Conservation (phyloP, 2,113 vertebrate species). For the Cavia porcellus region DNA sequence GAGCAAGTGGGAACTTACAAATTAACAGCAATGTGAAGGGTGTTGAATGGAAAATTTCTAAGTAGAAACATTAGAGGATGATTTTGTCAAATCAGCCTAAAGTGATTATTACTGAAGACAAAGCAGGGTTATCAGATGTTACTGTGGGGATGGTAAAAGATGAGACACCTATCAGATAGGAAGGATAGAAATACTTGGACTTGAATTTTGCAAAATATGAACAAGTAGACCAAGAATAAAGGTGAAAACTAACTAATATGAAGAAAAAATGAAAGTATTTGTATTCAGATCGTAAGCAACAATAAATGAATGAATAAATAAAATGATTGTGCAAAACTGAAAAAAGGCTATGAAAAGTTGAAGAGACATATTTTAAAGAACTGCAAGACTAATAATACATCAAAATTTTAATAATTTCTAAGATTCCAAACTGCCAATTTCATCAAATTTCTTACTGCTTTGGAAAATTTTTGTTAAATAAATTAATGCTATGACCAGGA, state of each 20-base stretch:
- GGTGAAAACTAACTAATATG: not conserved
- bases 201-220: not conserved
- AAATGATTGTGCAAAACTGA: not conserved
- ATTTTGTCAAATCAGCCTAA: not conserved
- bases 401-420: not conserved
- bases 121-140: not conserved
- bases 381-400: not conserved
- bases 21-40: rapidly evolving
- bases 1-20: not conserved
- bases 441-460: not conserved
- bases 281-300: not conserved
- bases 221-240: not conserved
- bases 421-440: not conserved
- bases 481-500: not conserved
- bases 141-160: rapidly evolving
- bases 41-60: not conserved
- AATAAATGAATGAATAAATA: not conserved
- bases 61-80: not conserved
- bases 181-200: not conserved
- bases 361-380: not conserved
- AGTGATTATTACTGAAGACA: not conserved
- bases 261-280: not conserved
- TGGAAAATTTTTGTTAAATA: not conserved
- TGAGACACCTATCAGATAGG: not conserved
- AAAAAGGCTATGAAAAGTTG: not conserved